Evolutionary conservation across 2,888 invertebrate species (phyloP), one percentile per base, ranked within the genome.

Genomic region (Diploptera punctata): DNA sequence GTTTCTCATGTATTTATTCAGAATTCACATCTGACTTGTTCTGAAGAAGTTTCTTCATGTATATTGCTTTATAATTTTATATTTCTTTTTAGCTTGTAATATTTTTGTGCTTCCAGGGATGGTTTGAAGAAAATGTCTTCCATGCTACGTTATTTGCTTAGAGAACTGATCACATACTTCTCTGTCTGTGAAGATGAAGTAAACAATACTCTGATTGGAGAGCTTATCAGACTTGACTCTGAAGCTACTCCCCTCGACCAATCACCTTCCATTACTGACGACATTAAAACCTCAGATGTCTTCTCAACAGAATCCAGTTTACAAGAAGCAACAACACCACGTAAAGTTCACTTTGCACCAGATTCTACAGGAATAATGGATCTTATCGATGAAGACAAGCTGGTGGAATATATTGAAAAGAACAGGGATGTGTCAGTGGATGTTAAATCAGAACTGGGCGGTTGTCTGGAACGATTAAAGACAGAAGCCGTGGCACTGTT

Each of bases 171-270:
- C 60, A 89, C 89, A 79, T 93, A 92, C 82, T 91, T 93, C 79
- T 88, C 88, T 7, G 85, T 88, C 76, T 93, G 93, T 67, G 94
- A 94, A 81, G 91, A 92, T 80, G 93, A 93, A 81, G 84, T 94
- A 47, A 93, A 93, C 83, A 89, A 88, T 76, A 92, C 92, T 16
- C 83, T 94, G 65, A 87, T 92, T 0, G 89, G 89, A 49, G 65
- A 65, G 21, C 19, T 71, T 18, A 13, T 57, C 3, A 26, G 31
- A 24, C 1, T 13, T 29, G 57, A 57, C 4, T 9, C 26, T 29
- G 57, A 5, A 57, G 7, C 24, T 9, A 21, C 19, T 21, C 3
- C 10, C 3, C 13, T 21, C 3, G 52, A 29, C 31, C 57, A 57
- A 29, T 3, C 26, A 57, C 1, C 29, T 13, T 29, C 16, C n/a